A percentile compares a stretch with the other conserved stretches of the same genome.
phyloP scores from a whole-genome alignment of 2,797 vertebrate species.

The Tamandua tetradactyla region DNA sequence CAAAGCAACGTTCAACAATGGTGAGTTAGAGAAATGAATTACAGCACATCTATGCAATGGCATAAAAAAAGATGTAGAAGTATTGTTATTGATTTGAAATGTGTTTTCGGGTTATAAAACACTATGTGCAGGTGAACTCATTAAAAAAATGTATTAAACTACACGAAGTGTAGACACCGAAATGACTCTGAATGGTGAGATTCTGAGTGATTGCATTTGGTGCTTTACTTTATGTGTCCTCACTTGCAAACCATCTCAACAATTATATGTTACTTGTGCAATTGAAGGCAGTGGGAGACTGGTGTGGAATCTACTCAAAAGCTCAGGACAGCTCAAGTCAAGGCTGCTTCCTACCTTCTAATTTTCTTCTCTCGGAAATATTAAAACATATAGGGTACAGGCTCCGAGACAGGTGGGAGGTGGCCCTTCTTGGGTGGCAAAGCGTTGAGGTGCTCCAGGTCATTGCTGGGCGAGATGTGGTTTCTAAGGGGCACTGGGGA shows the following conservation, averaged over 20 bases:
- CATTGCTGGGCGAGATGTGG: neutral
- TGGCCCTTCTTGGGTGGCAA: neutral
- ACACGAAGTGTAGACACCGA: neutral
- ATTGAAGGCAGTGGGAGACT: neutral
- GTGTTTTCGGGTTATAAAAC: neutral
- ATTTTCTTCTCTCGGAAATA: neutral
- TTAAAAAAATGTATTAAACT: neutral
- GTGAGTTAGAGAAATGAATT: neutral
- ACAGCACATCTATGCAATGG: neutral
- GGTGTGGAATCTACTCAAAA: accelerated
- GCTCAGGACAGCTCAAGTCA: neutral
- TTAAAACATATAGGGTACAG: neutral
- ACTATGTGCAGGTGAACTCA: neutral
- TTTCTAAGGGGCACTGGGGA: neutral
- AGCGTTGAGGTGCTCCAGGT: neutral
- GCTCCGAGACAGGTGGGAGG: accelerated
- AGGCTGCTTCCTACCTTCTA: neutral
- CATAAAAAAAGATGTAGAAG: neutral
- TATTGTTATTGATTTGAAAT: slow-evolving; percentile 2
- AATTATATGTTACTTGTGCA: neutral
- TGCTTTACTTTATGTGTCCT: neutral
- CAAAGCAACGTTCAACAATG: neutral
- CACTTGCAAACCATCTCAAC: neutral
- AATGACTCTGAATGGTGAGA: neutral
- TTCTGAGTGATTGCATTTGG: neutral